Conservation (phyloP, 2,797 vertebrate species). For the Lepilemur septentrionalis region DNA sequence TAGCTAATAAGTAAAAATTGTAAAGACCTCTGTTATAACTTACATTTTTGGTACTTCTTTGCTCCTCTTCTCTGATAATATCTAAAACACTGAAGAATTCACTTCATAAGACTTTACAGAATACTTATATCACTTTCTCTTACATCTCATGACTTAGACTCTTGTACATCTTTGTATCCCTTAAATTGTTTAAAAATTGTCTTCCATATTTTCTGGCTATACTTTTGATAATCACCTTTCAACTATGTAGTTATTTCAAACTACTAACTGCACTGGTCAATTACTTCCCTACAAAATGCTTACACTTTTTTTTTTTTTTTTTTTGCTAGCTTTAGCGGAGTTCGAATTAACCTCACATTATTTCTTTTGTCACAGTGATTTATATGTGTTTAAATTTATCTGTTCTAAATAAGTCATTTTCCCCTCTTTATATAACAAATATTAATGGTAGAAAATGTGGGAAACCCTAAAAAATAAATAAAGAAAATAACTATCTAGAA, state of each 20-base stretch:
- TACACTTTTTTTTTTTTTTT: neutral
- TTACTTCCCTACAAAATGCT: neutral
- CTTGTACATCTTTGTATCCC: neutral
- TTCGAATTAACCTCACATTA: neutral
- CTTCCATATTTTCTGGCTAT: neutral
- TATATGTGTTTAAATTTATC: neutral
- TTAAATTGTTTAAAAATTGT: neutral
- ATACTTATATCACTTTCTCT: neutral
- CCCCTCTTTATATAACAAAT: neutral
- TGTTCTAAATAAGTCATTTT: neutral
- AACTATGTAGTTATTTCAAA: neutral
- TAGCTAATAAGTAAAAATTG: neutral
- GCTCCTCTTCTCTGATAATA: neutral
- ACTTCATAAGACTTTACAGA: neutral
- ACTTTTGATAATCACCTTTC: neutral
- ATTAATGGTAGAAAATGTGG: neutral
- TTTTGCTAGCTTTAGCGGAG: neutral
- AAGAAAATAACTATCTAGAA: neutral
- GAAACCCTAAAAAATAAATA: neutral
- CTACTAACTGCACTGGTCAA: neutral
- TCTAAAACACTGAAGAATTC: constrained; percentile 12
- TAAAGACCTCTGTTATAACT: neutral
- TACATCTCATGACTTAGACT: neutral
- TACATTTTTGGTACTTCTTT: neutral
- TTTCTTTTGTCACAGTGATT: neutral